Evolutionary conservation across 1,140 invertebrate species (phyloP).

Genomic region (Adelges cooleyi): DNA sequence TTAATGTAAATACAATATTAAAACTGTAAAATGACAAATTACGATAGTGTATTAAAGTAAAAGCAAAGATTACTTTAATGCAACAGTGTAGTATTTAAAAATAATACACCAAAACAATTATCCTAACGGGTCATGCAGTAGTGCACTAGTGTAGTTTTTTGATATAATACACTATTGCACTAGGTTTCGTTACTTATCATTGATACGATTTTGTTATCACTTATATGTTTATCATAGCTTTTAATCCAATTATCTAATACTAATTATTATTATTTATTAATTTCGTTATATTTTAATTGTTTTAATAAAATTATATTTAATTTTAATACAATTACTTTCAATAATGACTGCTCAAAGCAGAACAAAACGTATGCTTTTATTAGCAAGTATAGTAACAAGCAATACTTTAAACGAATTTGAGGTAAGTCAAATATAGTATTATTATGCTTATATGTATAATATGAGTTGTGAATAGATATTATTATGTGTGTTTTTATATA

Average conservation of each 20-base stretch:
- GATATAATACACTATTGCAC: not conserved
- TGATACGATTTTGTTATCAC: not conserved
- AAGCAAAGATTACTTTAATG: not conserved
- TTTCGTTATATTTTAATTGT: not conserved
- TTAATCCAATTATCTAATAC: too few relatives aligned
- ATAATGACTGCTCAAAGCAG: not conserved
- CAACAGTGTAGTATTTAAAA: not conserved
- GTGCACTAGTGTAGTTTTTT: not conserved
- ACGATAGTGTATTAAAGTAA: not conserved
- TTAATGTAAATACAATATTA: not conserved
- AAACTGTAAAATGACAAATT: not conserved
- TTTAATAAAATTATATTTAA: not conserved
- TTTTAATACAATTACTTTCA: not conserved
- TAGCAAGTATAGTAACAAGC: not conserved
- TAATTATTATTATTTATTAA: not conserved
- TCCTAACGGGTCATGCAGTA: not conserved
- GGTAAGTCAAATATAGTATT: not conserved
- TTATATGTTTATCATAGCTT: not conserved
- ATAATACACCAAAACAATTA: not conserved
- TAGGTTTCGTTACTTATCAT: not conserved
- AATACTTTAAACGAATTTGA: not conserved
- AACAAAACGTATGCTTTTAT: not conserved
- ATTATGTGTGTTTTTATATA: not conserved
- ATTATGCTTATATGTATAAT: not conserved
- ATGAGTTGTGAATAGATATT: not conserved